A percentile compares a stretch with the other conserved stretches of the same genome.
Conservation (phyloP, 2,113 vertebrate species). For the Tupaia chinensis region DNA sequence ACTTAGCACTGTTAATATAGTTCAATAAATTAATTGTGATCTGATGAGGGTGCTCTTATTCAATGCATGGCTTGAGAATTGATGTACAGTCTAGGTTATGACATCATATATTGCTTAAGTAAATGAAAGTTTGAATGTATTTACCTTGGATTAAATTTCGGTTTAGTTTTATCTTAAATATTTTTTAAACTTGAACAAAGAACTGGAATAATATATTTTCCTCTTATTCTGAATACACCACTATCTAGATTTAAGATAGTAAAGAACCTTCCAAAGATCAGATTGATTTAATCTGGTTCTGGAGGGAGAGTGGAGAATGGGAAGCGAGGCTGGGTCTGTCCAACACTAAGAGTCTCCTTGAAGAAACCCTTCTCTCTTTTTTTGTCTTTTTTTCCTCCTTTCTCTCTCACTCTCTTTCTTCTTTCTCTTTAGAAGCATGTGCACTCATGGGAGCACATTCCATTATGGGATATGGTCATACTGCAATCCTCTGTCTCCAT, state of each 20-base stretch:
- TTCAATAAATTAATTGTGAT: background rate
- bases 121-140: background rate
- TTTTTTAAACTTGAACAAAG: background rate
- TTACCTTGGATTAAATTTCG: constrained; percentile 27
- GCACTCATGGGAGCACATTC: too few relatives aligned
- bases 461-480: too few relatives aligned
- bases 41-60: constrained; percentile 68
- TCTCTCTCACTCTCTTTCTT: too few relatives aligned
- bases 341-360: background rate
- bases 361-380: background rate
- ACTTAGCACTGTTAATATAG: background rate
- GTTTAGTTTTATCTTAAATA: background rate
- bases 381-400: too few relatives aligned
- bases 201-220: background rate
- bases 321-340: background rate
- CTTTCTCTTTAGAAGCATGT: too few relatives aligned
- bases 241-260: background rate
- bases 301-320: background rate
- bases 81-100: background rate
- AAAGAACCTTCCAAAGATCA: background rate
- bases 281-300: background rate
- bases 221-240: background rate
- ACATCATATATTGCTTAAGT: background rate
- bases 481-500: too few relatives aligned
- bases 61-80: constrained; percentile 28